These are phyloP conservation scores for Paradisaea rubra DNA, from an alignment of 2,113 vertebrate genomes.

Conservation along the genomic window DNA sequence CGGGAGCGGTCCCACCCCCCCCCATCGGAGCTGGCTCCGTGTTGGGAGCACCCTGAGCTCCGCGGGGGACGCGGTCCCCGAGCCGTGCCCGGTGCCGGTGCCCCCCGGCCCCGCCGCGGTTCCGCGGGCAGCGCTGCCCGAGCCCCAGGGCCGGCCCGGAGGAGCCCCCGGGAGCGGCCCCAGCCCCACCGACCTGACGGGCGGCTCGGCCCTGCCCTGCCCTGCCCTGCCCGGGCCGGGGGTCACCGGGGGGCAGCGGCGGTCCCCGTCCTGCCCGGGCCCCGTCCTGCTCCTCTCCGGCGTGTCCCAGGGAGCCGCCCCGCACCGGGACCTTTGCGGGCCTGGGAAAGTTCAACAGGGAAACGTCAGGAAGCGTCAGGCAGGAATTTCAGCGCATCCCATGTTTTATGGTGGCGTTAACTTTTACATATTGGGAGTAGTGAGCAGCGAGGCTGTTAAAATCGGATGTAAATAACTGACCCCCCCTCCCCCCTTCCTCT, in stretches of 20 bases:
- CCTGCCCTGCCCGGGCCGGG: not conserved
- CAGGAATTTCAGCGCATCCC: not conserved
- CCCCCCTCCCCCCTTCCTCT: not conserved
- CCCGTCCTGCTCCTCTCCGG: not conserved
- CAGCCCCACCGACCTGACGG: not conserved
- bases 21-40: not conserved
- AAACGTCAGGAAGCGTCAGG: not conserved
- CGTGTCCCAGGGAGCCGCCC: not conserved
- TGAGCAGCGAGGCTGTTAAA: conserved; percentile 4
- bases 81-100: not conserved
- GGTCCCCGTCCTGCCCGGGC: too few relatives aligned
- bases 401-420: not conserved
- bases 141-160: not conserved
- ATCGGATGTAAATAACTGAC: not conserved
- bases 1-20: not conserved
- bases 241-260: not conserved
- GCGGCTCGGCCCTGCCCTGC: not conserved
- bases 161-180: not conserved
- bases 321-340: not conserved
- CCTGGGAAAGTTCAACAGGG: not conserved
- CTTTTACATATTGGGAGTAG: not conserved
- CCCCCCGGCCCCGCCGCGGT: not conserved
- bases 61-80: not conserved
- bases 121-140: not conserved
- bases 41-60: not conserved